These are phyloP conservation scores for Bradypus variegatus DNA, from an alignment of 2,797 vertebrate genomes.

Conservation along the genomic window DNA sequence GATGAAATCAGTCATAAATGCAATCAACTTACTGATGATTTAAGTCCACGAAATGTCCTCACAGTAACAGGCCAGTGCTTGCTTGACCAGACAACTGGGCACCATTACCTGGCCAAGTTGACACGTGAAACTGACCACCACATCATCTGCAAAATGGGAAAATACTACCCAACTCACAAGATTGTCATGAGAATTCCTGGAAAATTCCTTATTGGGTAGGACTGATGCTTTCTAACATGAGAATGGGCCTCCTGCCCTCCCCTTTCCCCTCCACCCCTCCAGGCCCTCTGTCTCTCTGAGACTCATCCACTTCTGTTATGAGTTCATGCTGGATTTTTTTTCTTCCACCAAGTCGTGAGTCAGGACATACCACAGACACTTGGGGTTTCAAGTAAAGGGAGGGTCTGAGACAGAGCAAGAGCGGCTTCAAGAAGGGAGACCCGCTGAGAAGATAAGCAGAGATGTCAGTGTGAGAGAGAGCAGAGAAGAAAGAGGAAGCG, in stretches of 20 bases:
- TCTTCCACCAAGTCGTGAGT: background rate
- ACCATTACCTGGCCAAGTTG: too few relatives aligned
- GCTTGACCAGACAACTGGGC: too few relatives aligned
- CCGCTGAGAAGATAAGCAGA: background rate
- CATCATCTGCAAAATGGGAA: background rate
- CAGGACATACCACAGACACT: background rate
- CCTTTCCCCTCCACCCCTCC: background rate
- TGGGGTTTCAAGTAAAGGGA: conserved; percentile 40
- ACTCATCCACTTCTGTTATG: background rate
- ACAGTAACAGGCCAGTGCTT: too few relatives aligned
- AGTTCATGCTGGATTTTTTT: background rate
- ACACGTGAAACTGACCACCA: too few relatives aligned
- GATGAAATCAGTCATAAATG: too few relatives aligned
- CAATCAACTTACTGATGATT: too few relatives aligned
- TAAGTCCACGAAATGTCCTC: too few relatives aligned
- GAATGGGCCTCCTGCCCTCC: background rate
- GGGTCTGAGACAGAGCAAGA: background rate
- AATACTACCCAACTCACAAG: background rate
- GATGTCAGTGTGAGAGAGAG: too few relatives aligned
- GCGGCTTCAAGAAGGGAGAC: background rate
- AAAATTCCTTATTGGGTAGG: background rate
- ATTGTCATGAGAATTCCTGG: background rate
- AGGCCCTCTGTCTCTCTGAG: background rate
- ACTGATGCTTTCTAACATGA: background rate
- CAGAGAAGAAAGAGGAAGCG: background rate